Conservation (phyloP, 2,113 vertebrate species). For the Haemorhous mexicanus region DNA sequence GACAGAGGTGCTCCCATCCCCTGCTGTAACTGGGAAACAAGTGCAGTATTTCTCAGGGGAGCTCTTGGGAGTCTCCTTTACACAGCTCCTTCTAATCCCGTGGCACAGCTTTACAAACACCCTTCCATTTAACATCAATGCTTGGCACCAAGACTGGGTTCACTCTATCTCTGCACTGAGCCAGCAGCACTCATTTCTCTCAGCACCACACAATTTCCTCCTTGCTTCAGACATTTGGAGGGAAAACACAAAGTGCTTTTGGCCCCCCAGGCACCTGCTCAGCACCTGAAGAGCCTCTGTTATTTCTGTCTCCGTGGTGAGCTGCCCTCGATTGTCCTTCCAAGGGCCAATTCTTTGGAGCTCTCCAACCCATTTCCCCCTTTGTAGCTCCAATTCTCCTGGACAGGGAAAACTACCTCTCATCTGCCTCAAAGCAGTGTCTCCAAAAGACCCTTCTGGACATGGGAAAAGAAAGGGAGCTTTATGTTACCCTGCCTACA, state of each 20-base stretch:
- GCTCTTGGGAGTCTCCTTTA: not conserved
- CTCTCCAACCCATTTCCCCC: not conserved
- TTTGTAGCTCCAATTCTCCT: not conserved
- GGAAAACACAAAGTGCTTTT: not conserved
- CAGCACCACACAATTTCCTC: not conserved
- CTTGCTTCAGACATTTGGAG: not conserved
- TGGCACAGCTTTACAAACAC: not conserved
- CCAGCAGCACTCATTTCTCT: not conserved
- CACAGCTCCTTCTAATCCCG: not conserved
- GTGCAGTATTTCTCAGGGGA: not conserved
- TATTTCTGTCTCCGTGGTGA: rapidly evolving
- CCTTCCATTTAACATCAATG: not conserved
- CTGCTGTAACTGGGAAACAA: not conserved
- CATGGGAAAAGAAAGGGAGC: not conserved
- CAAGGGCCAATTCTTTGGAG: not conserved
- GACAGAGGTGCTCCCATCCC: not conserved
- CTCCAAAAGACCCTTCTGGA: not conserved
- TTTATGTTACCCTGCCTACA: not conserved
- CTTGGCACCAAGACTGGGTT: not conserved
- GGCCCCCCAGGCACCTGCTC: not conserved
- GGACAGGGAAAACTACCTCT: not conserved
- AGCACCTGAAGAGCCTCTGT: not conserved
- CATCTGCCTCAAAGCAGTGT: not conserved
- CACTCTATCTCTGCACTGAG: not conserved
- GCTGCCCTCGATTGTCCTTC: rapidly evolving